A percentile compares a stretch with the other conserved stretches of the same genome.
phyloP scores from a whole-genome alignment of 2,888 invertebrate species.

The Thymelicus acteon region DNA sequence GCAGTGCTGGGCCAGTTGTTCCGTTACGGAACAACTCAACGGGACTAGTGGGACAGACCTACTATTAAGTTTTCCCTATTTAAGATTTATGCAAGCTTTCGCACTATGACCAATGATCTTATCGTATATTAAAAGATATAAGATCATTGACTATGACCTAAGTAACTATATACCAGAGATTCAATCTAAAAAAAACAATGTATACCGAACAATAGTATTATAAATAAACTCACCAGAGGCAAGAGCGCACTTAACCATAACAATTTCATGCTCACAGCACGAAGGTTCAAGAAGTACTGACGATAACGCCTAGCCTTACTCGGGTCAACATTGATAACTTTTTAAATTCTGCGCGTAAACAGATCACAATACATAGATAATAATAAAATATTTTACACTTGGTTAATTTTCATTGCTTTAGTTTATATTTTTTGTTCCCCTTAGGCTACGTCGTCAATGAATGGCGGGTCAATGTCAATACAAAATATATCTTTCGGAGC shows the following conservation, averaged over 20 bases:
- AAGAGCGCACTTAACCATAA: constrained; percentile 56
- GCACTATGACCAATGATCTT: too few relatives aligned
- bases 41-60: too few relatives aligned
- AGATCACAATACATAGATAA: neutral
- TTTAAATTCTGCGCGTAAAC: constrained; percentile 51
- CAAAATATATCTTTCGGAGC: neutral
- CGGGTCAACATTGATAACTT: constrained; percentile 45
- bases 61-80: too few relatives aligned
- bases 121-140: too few relatives aligned
- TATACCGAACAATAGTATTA: neutral
- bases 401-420: constrained; percentile 18
- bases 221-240: constrained; percentile 55
- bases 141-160: too few relatives aligned
- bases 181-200: too few relatives aligned
- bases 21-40: too few relatives aligned
- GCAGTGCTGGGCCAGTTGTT: too few relatives aligned
- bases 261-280: constrained; percentile 57
- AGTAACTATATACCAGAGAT: too few relatives aligned
- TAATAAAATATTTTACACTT: constrained; percentile 12
- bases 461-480: constrained; percentile 14
- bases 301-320: constrained; percentile 38
- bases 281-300: constrained; percentile 60
- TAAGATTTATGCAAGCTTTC: too few relatives aligned
- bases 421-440: neutral
- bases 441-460: constrained; percentile 3